Evolutionary conservation across 2,888 invertebrate genomes (phyloP).

Genomic region (Elegia similella): DNA sequence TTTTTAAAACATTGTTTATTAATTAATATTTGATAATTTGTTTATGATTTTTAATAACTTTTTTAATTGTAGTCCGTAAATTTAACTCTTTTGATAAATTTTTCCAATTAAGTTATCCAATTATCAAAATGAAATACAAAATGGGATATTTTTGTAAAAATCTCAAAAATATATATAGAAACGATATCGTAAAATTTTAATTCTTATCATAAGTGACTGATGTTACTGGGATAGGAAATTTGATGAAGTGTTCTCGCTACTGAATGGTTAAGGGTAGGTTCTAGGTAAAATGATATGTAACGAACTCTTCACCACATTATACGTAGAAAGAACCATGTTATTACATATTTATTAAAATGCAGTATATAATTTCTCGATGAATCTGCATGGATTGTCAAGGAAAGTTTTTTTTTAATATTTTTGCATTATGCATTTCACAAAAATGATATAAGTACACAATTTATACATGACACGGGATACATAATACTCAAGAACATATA

Average conservation of each 20-base stretch:
- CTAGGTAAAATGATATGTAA: constrained; percentile 71
- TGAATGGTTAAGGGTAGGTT: constrained; percentile 33
- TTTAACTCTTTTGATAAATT: constrained; percentile 30
- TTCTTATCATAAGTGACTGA: constrained; percentile 20
- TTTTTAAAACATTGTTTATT: constrained; percentile 24
- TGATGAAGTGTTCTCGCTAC: constrained; percentile 21
- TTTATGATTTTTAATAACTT: constrained; percentile 26
- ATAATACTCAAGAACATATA: constrained; percentile 17
- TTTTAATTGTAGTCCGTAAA: constrained; percentile 34
- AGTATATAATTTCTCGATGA: not conserved
- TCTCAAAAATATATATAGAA: constrained; percentile 66
- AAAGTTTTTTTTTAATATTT: no score
- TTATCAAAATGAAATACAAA: constrained; percentile 36
- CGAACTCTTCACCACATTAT: constrained; percentile 40
- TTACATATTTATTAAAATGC: not conserved
- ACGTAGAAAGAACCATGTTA: not conserved
- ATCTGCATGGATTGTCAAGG: not conserved
- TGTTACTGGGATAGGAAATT: constrained; percentile 17
- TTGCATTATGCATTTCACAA: not conserved
- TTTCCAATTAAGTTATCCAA: constrained; percentile 31
- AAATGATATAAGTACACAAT: not conserved
- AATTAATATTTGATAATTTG: constrained; percentile 24
- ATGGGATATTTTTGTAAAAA: constrained; percentile 50
- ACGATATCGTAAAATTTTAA: constrained; percentile 35
- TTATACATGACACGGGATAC: not conserved